phyloP scores from a whole-genome alignment of 2,797 vertebrate genomes.

The Oreonectes daqikongensis region DNA sequence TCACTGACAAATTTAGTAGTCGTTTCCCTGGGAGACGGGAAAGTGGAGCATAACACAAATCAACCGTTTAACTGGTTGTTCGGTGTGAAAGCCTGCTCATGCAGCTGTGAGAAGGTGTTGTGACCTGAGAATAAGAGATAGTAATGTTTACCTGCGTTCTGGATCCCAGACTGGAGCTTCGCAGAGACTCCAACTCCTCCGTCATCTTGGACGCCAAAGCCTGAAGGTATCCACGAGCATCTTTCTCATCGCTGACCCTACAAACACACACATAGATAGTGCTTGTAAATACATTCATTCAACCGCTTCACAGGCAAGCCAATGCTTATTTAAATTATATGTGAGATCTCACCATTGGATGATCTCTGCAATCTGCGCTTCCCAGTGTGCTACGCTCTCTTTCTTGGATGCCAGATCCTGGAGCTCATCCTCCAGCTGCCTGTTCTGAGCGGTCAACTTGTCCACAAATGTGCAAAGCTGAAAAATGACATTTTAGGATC shows the following conservation, averaged over 20 bases:
- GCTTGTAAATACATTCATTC: neutral
- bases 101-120: neutral
- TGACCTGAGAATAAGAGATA: neutral
- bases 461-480: conserved; percentile 92
- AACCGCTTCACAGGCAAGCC: neutral
- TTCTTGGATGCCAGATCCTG: conserved; percentile 90
- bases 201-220: conserved; percentile 97
- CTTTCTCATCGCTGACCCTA: conserved; percentile 98
- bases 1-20: neutral
- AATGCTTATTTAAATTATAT: neutral
- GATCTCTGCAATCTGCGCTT: conserved; percentile 97
- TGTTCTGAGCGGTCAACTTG: conserved; percentile 88
- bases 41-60: conserved; percentile 21
- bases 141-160: conserved; percentile 83
- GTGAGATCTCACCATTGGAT: conserved; percentile 87
- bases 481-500: conserved; percentile 26
- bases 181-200: conserved; percentile 90
- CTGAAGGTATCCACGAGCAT: conserved; percentile 94
- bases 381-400: conserved; percentile 96
- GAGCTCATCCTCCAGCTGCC: conserved; percentile 92
- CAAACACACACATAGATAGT: neutral
- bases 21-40: neutral
- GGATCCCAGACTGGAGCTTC: conserved; percentile 88
- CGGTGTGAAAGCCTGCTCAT: neutral
- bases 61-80: conserved; percentile 13